Conservation (phyloP, 2,113 vertebrate genomes). For the Ctenomys sociabilis region DNA sequence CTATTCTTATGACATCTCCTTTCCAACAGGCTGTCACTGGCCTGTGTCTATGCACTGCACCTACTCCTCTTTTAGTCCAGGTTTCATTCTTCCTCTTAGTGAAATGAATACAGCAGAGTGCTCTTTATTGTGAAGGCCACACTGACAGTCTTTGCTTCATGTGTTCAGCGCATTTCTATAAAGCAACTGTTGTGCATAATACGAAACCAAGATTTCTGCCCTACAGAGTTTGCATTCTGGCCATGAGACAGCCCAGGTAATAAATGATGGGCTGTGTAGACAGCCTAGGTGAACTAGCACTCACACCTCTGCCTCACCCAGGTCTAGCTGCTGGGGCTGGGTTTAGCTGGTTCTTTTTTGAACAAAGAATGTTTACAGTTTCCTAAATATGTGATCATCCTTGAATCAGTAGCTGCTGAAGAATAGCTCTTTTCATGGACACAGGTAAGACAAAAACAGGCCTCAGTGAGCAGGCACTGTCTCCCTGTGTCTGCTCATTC, state of each 20-base stretch:
- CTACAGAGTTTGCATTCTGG: background rate
- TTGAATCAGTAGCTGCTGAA: background rate
- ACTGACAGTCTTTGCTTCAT: background rate
- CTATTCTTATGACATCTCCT: accelerated
- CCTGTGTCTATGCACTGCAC: accelerated
- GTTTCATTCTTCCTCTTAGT: background rate
- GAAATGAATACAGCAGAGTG: background rate
- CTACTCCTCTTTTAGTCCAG: background rate
- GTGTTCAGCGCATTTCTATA: background rate
- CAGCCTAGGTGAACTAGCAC: background rate
- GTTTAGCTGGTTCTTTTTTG: background rate
- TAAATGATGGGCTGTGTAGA: no score
- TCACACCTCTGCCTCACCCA: background rate
- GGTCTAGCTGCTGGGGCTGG: background rate
- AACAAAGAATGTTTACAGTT: background rate
- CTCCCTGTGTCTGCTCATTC: background rate
- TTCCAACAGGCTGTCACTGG: background rate
- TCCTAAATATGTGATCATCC: background rate
- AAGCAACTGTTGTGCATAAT: no score
- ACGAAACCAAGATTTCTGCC: background rate
- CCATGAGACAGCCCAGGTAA: background rate
- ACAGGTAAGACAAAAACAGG: background rate
- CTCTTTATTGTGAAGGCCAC: background rate
- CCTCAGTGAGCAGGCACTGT: background rate
- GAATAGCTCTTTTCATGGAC: background rate